phyloP scores from a whole-genome alignment of 2,113 vertebrate species.

The Callaeas wilsoni region DNA sequence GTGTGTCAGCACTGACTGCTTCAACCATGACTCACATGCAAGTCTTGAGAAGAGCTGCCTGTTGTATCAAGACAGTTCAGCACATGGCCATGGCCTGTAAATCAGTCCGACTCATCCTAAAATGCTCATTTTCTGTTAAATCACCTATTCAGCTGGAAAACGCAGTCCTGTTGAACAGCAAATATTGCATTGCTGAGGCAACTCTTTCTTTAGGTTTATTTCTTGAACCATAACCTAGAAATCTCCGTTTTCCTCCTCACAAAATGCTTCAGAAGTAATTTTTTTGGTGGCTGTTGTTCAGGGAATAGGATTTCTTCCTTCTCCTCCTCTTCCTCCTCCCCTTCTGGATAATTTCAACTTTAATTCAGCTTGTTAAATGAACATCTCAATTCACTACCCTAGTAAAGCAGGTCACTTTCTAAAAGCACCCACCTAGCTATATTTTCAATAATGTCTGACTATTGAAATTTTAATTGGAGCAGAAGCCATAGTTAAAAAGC shows the following conservation, averaged over 20 bases:
- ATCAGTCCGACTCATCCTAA: constrained; percentile 13
- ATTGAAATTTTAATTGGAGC: not conserved
- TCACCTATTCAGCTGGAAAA: constrained; percentile 15
- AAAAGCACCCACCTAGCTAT: not conserved
- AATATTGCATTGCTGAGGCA: not conserved
- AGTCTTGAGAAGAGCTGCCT: not conserved
- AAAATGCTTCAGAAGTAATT: not conserved
- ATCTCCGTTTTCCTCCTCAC: not conserved
- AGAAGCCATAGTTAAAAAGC: constrained; percentile 5
- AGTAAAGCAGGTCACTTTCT: not conserved
- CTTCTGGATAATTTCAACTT: not conserved
- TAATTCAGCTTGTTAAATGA: not conserved
- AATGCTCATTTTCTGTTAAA: constrained; percentile 31
- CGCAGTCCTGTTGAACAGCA: not conserved
- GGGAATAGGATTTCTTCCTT: not conserved
- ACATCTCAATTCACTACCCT: not conserved
- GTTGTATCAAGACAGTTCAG: not conserved
- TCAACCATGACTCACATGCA: not conserved
- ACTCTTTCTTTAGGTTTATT: not conserved
- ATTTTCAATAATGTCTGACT: not conserved
- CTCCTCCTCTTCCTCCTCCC: not conserved
- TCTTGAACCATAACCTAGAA: not conserved
- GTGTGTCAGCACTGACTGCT: constrained; percentile 13
- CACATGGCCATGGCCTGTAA: not conserved
- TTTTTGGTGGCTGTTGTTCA: not conserved